phyloP scores from a whole-genome alignment of 2,797 vertebrate genomes.

The Heterohyrax brucei region DNA sequence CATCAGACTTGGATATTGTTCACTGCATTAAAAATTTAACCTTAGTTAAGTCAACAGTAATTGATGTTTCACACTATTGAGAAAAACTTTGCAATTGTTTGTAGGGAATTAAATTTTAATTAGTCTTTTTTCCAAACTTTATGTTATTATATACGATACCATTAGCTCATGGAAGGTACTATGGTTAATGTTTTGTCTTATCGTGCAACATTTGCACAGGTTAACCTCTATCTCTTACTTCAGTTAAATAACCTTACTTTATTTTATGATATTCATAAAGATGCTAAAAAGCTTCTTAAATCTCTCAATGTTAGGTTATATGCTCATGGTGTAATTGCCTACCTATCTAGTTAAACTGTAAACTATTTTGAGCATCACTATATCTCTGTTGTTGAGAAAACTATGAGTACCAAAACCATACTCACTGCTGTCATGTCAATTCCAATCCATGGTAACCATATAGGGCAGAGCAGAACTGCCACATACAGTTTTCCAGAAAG shows the following conservation, averaged over 20 bases:
- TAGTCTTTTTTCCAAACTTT: not conserved
- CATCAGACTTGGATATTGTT: not conserved
- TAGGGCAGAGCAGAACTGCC: too few relatives aligned
- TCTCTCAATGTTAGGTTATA: not conserved
- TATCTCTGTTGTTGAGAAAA: not conserved
- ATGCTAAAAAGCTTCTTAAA: not conserved
- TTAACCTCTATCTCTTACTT: not conserved
- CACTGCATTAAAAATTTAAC: not conserved
- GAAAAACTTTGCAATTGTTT: not conserved
- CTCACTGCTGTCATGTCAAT: too few relatives aligned
- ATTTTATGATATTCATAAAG: not conserved
- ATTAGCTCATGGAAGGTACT: not conserved
- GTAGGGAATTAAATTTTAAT: conserved; percentile 29
- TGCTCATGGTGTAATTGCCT: not conserved
- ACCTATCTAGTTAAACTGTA: too few relatives aligned
- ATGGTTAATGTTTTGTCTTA: not conserved
- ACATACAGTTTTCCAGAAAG: too few relatives aligned
- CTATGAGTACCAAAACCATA: not conserved
- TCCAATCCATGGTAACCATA: too few relatives aligned
- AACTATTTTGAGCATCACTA: not conserved
- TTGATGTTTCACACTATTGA: not conserved
- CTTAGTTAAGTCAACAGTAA: not conserved
- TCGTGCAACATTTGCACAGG: not conserved
- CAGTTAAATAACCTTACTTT: not conserved
- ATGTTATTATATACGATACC: not conserved